Conservation (phyloP, 2,113 vertebrate species). For the Craseonycteris thonglongyai region DNA sequence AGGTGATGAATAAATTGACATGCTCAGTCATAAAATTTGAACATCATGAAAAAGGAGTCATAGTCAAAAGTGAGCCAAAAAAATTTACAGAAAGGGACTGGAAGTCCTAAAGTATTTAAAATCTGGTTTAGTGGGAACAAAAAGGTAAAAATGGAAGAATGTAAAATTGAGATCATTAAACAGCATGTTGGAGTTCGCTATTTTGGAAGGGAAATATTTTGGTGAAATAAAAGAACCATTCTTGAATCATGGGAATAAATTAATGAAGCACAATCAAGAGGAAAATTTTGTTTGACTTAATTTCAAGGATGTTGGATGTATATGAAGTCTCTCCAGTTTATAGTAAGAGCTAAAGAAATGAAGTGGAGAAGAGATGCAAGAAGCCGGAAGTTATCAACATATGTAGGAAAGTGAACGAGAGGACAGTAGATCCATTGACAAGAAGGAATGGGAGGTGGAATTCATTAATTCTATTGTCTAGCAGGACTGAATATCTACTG, state of each 20-base stretch:
- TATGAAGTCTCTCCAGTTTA: neutral
- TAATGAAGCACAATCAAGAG: neutral
- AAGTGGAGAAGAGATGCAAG: neutral
- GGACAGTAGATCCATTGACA: neutral
- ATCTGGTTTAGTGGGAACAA: neutral
- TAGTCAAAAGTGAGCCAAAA: neutral
- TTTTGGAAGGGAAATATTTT: neutral
- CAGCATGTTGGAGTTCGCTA: neutral
- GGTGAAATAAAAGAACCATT: neutral
- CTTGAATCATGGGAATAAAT: neutral
- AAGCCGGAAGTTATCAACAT: neutral
- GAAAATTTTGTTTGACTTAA: neutral
- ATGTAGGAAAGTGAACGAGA: neutral
- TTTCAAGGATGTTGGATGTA: neutral
- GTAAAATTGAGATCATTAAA: neutral
- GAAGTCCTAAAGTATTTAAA: neutral
- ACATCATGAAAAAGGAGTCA: neutral
- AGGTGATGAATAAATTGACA: neutral
- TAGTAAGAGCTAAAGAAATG: neutral
- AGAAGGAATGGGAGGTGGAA: neutral
- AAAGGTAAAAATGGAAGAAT: neutral
- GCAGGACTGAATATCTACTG: neutral
- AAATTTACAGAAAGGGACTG: neutral
- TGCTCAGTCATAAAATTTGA: neutral
- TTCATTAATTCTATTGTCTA: neutral